A percentile compares a stretch with the other conserved stretches of the same genome.
These are phyloP conservation scores for Drosophila chauvacae DNA, from an alignment of 1,140 invertebrate species.

Conservation along the genomic window DNA sequence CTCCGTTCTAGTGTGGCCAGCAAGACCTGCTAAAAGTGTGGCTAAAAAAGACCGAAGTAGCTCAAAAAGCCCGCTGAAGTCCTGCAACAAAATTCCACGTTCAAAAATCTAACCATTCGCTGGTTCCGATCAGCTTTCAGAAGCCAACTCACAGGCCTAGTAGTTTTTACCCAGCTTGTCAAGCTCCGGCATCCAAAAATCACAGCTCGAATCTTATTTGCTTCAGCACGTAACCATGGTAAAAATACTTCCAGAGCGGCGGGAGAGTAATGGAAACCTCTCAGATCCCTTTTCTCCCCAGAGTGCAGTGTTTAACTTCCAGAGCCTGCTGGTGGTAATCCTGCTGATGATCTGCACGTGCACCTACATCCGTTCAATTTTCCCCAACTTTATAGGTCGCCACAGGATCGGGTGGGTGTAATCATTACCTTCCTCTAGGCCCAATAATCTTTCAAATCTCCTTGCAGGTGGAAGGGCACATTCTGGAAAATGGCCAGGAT, in stretches of 20 bases:
- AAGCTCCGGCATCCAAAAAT: not conserved
- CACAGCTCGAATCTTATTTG: not conserved
- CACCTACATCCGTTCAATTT: conserved; percentile 95
- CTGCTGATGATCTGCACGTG: conserved; percentile 98
- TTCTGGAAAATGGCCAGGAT: conserved; percentile 14
- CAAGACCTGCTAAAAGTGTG: too few relatives aligned
- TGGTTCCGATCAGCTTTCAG: not conserved
- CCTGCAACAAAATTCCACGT: not conserved
- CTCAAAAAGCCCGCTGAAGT: not conserved
- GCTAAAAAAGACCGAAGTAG: not conserved
- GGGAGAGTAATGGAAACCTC: not conserved
- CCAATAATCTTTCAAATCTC: not conserved
- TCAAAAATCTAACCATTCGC: not conserved
- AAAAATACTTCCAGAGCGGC: not conserved
- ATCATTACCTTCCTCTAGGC: too few relatives aligned
- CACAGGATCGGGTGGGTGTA: conserved; percentile 96
- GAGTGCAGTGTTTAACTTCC: conserved; percentile 95
- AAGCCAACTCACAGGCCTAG: not conserved
- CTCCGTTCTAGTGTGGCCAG: conserved; percentile 2
- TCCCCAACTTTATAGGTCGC: conserved; percentile 95
- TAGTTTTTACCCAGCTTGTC: not conserved
- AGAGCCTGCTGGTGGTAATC: conserved; percentile 97
- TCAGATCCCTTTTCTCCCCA: not conserved
- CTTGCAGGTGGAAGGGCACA: not conserved
- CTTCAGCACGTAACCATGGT: not conserved